Evolutionary conservation across 2,888 invertebrate genomes (phyloP), one percentile per base, ranked within the genome.

Genomic region (Yponomeuta malinellus): DNA sequence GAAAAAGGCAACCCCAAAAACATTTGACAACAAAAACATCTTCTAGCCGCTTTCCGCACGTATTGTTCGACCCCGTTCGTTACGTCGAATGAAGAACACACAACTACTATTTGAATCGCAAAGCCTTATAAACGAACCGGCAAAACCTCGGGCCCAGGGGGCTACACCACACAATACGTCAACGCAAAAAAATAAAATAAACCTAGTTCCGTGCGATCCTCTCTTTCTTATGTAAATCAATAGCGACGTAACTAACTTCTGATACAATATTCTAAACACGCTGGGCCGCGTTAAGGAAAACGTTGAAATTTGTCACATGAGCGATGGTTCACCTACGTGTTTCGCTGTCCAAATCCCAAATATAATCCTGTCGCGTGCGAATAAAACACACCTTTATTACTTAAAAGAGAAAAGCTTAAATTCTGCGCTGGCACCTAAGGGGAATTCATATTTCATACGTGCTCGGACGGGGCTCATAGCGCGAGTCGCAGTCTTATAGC

Each of bases 241-340:
- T 89, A 72, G 86, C 81, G 83, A 84, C 80, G 83, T 83, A 80
- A 79, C 80, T 77, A 76, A 83, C 81, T 81, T 80, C 79, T 81
- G 82, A 88, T 89, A 85, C 86, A 87, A 89, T 91, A 92, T 92
- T 91, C 92, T 87, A 89, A 90, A 89, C 92, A 91, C 91, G 92
- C 81, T 81, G 82, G 80, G 79, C 83, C 86, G 86, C 89, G 91
- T 90, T 90, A 90, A 90, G 89, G 91, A 90, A 91, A 91, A 91
- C 89, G 91, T 87, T 90, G 89, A 91, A 92, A 92, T 92, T 92
- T 92, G 91, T 92, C 91, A 92, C 91, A 91, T 92, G 91, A 92
- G 91, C 90, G 91, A 92, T 92, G 91, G 92, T 88, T 87, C 88
- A 90, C 87, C 90, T 90, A 91, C 92, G 92, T 92, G 92, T 90